Base-by-base conservation (phyloP, 2,797 vertebrate species). In the Cirrhinus mrigala region DNA sequence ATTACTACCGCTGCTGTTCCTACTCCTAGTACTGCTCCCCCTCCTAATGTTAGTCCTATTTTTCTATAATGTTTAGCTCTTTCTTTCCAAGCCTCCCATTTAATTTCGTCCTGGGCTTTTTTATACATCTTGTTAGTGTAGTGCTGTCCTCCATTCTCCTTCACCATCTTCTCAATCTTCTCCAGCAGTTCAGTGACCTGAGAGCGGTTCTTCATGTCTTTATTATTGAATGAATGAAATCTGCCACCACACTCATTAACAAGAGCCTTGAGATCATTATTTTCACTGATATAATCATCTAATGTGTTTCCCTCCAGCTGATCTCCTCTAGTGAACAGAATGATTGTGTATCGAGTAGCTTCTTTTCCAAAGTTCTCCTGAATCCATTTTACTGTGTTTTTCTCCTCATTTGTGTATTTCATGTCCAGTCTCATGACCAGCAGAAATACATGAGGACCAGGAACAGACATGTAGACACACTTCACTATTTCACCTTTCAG, bases 371-470 rank as follows among this genome's bases (percentile, higher is more conserved):
- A 73, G 70, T 73, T 48, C 4, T 48, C 40, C 44, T 48, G 69
- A 7, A 71, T 71, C 44, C 22, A 71, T 71, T 24, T 71, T 22
- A 71, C 40, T 16, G 40, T 12, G 20, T 69, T 22, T 22, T 69
- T 44, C 66, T 69, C 66, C 5, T 69, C 66, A 1, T 12, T 0
- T 40, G 66, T 69, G 20, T 22, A 69, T 40, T 4, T n/a, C 18
- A 2, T 4, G 20, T 0, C 66, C 66, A 69, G 37, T 1, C 66
- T 69, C 18, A 69, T 40, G 37, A 69, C 79, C 74, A 88, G 56
- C 50, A 88, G 83, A 60, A 88, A 85, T 4, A 20, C 83, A 15
- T 88, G 87, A 8, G 68, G 68, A 40, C 68, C 68, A 44, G 68
- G 68, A 44, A 11, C 20, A 44, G 68, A 70, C 68, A 44, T 33